A percentile compares a stretch with the other conserved stretches of the same genome.
These are phyloP conservation scores for Astreopora myriophthalma DNA, from an alignment of 64 coral and sea anemone genomes.

Conservation along the genomic window DNA sequence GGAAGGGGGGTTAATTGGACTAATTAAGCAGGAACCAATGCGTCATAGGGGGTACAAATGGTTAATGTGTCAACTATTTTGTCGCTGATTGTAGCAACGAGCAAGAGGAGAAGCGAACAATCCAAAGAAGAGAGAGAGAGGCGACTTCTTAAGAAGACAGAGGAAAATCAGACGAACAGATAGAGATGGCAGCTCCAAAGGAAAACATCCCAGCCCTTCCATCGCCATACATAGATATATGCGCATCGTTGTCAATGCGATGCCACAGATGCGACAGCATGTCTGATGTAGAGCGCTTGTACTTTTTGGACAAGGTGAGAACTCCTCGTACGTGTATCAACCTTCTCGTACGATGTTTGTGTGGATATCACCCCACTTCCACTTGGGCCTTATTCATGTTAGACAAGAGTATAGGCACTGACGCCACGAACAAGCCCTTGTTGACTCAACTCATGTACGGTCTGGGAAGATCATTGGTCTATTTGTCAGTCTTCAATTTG, in stretches of 20 bases:
- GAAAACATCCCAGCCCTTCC: not conserved
- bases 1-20: too few species aligned
- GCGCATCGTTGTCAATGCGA: not conserved
- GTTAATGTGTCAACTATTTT: too few species aligned
- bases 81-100: too few species aligned
- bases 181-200: not conserved
- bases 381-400: fast-evolving
- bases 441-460: not conserved
- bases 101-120: too few species aligned
- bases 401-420: not conserved
- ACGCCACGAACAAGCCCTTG: not conserved
- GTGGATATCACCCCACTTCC: not conserved
- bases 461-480: not conserved
- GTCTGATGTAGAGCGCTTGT: not conserved
- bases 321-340: not conserved
- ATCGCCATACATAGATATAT: not conserved
- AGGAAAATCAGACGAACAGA: not conserved
- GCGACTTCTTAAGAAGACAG: too few species aligned
- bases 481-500: not conserved
- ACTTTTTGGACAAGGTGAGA: not conserved
- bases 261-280: not conserved
- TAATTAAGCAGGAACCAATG: too few species aligned
- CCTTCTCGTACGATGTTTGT: not conserved
- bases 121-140: too few species aligned
- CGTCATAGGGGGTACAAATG: too few species aligned